These are phyloP conservation scores for cattle (Bos taurus) DNA, from an alignment of 2,113 vertebrate genomes.

Conservation along the genomic window DNA sequence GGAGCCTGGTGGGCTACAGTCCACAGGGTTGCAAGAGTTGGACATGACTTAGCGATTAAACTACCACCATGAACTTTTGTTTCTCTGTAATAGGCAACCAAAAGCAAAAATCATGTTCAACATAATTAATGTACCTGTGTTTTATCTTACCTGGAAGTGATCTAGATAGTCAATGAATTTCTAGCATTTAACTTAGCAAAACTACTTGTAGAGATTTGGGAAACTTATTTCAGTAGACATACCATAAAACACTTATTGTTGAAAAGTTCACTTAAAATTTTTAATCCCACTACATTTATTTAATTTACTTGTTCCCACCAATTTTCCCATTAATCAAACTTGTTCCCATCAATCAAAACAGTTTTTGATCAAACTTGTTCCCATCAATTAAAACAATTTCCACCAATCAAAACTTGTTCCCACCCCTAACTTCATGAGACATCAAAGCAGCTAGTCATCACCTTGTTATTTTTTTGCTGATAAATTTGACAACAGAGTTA, in stretches of 20 bases:
- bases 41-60: accelerated
- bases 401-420: background rate
- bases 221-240: background rate
- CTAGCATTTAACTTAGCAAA: background rate
- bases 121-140: background rate
- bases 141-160: background rate
- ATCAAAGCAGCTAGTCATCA: background rate
- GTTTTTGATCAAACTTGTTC: background rate
- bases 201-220: background rate
- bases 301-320: background rate
- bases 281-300: background rate
- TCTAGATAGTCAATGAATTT: background rate
- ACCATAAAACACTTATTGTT: background rate
- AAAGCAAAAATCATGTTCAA: background rate
- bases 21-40: background rate
- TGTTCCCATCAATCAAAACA: background rate
- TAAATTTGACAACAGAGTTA: background rate
- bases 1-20: background rate
- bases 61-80: background rate
- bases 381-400: background rate
- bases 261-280: background rate
- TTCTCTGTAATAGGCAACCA: background rate
- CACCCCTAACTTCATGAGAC: background rate
- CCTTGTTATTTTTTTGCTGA: background rate
- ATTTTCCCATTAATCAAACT: background rate